These are phyloP conservation scores for Hirtodrosophila confusa DNA, from an alignment of 2,888 invertebrate genomes.

Conservation along the genomic window DNA sequence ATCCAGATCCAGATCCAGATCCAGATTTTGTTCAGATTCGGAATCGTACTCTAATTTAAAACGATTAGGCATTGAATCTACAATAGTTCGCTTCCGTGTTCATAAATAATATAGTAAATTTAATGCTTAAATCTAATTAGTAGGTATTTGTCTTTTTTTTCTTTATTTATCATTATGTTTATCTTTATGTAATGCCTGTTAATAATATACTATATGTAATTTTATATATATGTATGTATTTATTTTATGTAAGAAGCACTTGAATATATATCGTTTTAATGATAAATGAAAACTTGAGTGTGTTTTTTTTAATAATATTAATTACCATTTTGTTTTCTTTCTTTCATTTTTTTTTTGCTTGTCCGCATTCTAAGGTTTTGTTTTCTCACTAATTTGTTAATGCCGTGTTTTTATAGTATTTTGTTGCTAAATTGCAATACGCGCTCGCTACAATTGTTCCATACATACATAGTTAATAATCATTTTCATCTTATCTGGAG, in stretches of 20 bases:
- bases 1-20: neutral
- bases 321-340: constrained; percentile 10
- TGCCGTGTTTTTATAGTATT: constrained; percentile 35
- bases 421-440: constrained; percentile 61
- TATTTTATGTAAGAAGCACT: constrained; percentile 84
- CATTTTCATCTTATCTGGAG: constrained; percentile 54
- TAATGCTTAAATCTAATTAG: constrained; percentile 69
- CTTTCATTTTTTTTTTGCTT: constrained; percentile 18
- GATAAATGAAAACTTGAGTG: constrained; percentile 78
- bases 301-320: constrained; percentile 39
- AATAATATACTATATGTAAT: constrained; percentile 67
- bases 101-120: constrained; percentile 65
- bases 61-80: constrained; percentile 59
- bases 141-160: constrained; percentile 47
- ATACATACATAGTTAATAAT: constrained; percentile 42
- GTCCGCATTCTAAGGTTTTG: constrained; percentile 11
- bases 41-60: constrained; percentile 44
- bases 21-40: constrained; percentile 2
- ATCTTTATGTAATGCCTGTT: constrained; percentile 49
- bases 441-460: constrained; percentile 59
- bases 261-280: constrained; percentile 84
- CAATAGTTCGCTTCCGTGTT: constrained; percentile 56
- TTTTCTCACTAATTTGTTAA: constrained; percentile 55
- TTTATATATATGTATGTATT: constrained; percentile 59
- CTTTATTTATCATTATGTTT: constrained; percentile 11